Evolutionary conservation across 2,888 invertebrate species (phyloP).

Genomic region (Athrips mouffetella): DNA sequence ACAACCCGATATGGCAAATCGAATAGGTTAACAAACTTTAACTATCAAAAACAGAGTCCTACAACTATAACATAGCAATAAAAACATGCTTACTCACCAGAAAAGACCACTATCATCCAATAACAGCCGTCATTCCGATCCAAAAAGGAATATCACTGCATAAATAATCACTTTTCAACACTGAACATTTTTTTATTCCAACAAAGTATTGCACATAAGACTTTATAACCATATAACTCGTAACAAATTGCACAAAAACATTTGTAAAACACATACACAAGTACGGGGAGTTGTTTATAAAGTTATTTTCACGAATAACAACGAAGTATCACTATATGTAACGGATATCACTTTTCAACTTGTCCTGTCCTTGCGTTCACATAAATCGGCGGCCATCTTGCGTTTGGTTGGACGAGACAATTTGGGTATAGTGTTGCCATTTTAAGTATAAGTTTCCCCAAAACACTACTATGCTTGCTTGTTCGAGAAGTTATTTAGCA

Average conservation of each 20-base stretch:
- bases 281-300: constrained; percentile 52
- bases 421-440: constrained; percentile 51
- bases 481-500: no score
- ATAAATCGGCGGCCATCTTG: constrained; percentile 77
- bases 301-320: constrained; percentile 64
- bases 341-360: constrained; percentile 68
- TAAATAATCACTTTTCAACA: constrained; percentile 76
- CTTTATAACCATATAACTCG: constrained; percentile 64
- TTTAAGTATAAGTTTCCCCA: constrained; percentile 24
- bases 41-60: constrained; percentile 26
- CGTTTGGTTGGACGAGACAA: constrained; percentile 62
- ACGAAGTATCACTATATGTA: constrained; percentile 56
- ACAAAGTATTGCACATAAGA: constrained; percentile 68
- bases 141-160: constrained; percentile 67
- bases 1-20: constrained; percentile 51
- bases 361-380: constrained; percentile 75
- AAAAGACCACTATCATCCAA: constrained; percentile 72
- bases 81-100: constrained; percentile 54
- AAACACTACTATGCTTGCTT: no score
- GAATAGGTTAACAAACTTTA: constrained; percentile 63
- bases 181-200: constrained; percentile 69
- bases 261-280: constrained; percentile 55
- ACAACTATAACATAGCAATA: constrained; percentile 18
- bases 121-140: constrained; percentile 66
- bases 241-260: constrained; percentile 67